Percentiles rank a stretch among this genome's conserved stretches.
Evolutionary conservation across 2,113 vertebrate species (phyloP).

Genomic region (Gallinago jamesoni): DNA sequence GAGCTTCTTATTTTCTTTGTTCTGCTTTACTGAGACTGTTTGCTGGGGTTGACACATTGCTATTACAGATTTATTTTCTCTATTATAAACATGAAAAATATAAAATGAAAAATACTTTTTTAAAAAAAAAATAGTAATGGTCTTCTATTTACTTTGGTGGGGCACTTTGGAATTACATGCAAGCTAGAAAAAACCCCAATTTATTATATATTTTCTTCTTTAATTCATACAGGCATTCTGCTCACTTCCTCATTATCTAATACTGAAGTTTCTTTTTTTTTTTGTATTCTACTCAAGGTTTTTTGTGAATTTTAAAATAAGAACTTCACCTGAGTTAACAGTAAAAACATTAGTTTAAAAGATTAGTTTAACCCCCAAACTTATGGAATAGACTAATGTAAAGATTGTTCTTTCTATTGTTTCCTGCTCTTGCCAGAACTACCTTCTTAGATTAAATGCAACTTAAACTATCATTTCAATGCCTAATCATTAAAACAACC

Average conservation of each 20-base stretch:
- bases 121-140: neutral
- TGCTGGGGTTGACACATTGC: neutral
- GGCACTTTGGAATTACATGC: neutral
- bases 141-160: neutral
- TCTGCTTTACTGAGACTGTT: neutral
- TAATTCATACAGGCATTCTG: neutral
- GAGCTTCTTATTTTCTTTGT: neutral
- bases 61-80: neutral
- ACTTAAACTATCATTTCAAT: neutral
- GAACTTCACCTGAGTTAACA: neutral
- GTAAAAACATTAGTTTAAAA: neutral
- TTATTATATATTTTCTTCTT: neutral
- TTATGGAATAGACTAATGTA: neutral
- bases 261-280: neutral
- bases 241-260: neutral
- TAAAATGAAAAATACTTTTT: accelerated
- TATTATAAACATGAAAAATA: neutral
- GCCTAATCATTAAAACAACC: neutral
- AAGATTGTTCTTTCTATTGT: neutral
- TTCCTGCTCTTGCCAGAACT: neutral
- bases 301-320: neutral
- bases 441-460: neutral
- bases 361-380: neutral
- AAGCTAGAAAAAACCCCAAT: neutral
- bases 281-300: neutral